A percentile compares a stretch with the other conserved stretches of the same genome.
phyloP scores from a whole-genome alignment of 2,797 vertebrate genomes.

The Periparus ater region DNA sequence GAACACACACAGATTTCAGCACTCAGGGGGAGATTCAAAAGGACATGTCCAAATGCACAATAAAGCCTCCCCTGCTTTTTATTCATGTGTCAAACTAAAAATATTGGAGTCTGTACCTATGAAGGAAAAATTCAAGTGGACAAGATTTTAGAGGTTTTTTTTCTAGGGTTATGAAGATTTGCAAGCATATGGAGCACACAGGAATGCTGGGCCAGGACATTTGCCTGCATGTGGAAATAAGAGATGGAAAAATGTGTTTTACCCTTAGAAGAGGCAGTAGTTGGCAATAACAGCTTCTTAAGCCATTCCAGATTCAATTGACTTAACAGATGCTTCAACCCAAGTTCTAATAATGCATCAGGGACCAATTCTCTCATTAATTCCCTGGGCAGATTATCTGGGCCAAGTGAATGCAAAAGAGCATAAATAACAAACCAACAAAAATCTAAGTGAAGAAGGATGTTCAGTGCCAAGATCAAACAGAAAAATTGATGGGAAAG shows the following conservation, averaged over 20 bases:
- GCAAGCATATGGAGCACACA: not conserved
- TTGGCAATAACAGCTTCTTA: not conserved
- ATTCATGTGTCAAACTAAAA: not conserved
- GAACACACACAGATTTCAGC: not conserved
- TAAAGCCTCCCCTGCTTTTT: not conserved
- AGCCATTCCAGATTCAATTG: not conserved
- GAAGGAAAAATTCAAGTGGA: not conserved
- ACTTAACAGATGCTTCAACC: not conserved
- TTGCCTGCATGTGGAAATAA: not conserved
- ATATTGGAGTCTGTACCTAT: not conserved
- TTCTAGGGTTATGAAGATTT: not conserved
- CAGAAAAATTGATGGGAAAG: constrained; percentile 1
- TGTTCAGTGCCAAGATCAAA: not conserved
- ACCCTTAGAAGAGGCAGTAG: not conserved
- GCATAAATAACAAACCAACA: not conserved
- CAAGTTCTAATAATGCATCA: not conserved
- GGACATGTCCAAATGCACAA: not conserved
- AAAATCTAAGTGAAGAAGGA: not conserved
- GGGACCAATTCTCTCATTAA: not conserved
- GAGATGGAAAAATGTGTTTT: not conserved
- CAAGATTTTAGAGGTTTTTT: not conserved
- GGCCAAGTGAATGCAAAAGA: not conserved
- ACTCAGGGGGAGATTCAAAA: not conserved
- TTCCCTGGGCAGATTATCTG: not conserved
- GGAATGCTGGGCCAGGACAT: not conserved